Conservation (phyloP, 2,797 vertebrate genomes). For the Tragelaphus eurycerus region DNA sequence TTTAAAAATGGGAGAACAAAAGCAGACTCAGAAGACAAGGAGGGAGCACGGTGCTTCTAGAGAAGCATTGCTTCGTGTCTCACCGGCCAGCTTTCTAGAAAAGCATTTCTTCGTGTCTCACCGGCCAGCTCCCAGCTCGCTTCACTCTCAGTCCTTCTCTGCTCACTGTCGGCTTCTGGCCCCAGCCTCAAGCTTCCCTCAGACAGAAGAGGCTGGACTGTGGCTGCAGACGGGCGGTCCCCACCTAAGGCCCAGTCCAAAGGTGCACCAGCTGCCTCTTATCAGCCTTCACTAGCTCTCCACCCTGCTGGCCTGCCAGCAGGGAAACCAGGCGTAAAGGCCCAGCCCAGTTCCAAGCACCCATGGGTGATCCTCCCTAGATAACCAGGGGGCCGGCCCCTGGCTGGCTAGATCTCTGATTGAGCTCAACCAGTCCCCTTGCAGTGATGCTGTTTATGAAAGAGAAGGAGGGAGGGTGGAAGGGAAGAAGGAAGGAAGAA, state of each 20-base stretch:
- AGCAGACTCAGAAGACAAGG: neutral
- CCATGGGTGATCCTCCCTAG: neutral
- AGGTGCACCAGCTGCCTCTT: neutral
- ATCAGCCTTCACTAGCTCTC: neutral
- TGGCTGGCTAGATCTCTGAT: neutral
- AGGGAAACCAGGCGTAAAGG: neutral
- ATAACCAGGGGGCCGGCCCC: neutral
- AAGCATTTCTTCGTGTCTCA: no score
- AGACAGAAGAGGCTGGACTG: neutral
- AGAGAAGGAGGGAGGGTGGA: neutral
- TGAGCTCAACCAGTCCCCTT: neutral
- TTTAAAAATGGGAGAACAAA: constrained; percentile 17
- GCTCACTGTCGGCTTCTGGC: neutral
- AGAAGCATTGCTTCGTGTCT: neutral
- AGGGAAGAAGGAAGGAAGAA: neutral
- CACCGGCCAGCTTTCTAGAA: neutral
- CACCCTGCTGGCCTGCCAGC: neutral
- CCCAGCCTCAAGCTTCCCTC: neutral
- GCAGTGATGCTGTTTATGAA: neutral
- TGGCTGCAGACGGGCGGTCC: neutral
- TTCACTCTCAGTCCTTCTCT: neutral
- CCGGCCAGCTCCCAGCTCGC: neutral
- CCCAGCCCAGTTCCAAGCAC: neutral
- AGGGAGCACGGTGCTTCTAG: neutral
- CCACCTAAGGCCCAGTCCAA: neutral